Base-by-base conservation (phyloP, 2,797 vertebrate genomes). In the Psittacula echo region DNA sequence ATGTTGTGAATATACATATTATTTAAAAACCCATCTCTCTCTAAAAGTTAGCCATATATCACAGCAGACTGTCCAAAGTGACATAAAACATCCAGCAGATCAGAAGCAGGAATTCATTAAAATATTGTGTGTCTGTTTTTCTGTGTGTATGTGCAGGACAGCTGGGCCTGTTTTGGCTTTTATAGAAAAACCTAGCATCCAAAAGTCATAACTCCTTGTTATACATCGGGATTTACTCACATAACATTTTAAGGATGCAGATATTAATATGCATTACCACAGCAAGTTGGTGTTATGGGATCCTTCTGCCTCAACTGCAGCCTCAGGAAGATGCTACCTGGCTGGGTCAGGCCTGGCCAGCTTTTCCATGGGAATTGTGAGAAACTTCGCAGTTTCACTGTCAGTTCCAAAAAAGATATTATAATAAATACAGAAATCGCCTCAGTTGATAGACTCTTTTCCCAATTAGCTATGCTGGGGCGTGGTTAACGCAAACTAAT, bases 401-500 rank as follows among this genome's bases (percentile, higher is more conserved):
- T 56, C 23, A 15, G 22, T 62, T 84, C 70, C 29, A 74, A 86
- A 89, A 84, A 77, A 44, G 58, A 50, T 30, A 70, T 12, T 30
- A 34, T 41, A 83, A 74, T 27, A 58, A 79, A 66, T 54, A 23
- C 17, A 73, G 87, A 84, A 79, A 51, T 73, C 23, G 67, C 50
- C 72, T 81, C 73, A 70, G n/a, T 91, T 95, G 78, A 68, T 84
- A 85, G 82, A 82, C 32, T 72, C 44, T 86, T 72, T 91, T 95
- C 87, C 89, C 91, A 96, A 95, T 96, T 96, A 97, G 79, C 93
- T 86, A 29, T 90, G 87, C 53, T 80, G 89, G 97, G 97, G 96
- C 96, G 97, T 97, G 97, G 97, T 96, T 97, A 96, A 91, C 8
- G 2, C 70, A 88, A 95, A 95, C 94, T 94, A 97, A 97, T 97